Base-by-base conservation (phyloP, 1,140 invertebrate genomes). In the Drosophila oshimai region DNA sequence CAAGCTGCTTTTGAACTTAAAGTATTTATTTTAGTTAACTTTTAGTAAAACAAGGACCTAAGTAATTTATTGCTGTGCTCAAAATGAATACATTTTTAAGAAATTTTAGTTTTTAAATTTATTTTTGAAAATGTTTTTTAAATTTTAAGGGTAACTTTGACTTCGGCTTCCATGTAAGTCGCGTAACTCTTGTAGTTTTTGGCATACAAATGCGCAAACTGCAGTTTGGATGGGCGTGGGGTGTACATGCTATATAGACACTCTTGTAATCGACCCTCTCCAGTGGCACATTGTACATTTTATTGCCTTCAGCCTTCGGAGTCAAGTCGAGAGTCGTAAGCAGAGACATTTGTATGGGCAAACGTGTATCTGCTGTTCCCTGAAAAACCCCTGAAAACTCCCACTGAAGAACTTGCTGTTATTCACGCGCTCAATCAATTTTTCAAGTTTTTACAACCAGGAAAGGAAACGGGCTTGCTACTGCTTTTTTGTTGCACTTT, bases 371-470 rank as follows among this genome's bases (percentile, higher is more conserved):
- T 57, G 33, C 20, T 29, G 31, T 12, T 36, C 2, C 29, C 36
- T 13, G 26, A 34, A 17, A 10, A 3, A 9, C 31, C 26, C 9
- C 2, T 4, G 6, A 39, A 28, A 15, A 15, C 9, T 46, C 24
- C 41, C 36, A 7, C 29, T 22, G 34, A 24, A 17, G 50, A 22
- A 28, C 61, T 74, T 67, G 76, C 76, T 87, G 76, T 87, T 89
- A 78, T 78, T 88, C 83, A 88, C 83, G 83, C 84, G 86, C 86
- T 89, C 86, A 89, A 89, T 89, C 86, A 89, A 89, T 86, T 86
- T 89, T 84, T 74, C 81, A 87, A 74, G 68, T 87, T 87, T 77
- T 87, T 81, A 74, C 62, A 53, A 34, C 62, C 74, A 49, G 36
- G 26, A 45, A 69, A 26, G 15, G 10, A 24, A 28, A 28, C 9